These are phyloP conservation scores for Nasonia longicornis DNA, from an alignment of 1,140 invertebrate species.

Conservation along the genomic window DNA sequence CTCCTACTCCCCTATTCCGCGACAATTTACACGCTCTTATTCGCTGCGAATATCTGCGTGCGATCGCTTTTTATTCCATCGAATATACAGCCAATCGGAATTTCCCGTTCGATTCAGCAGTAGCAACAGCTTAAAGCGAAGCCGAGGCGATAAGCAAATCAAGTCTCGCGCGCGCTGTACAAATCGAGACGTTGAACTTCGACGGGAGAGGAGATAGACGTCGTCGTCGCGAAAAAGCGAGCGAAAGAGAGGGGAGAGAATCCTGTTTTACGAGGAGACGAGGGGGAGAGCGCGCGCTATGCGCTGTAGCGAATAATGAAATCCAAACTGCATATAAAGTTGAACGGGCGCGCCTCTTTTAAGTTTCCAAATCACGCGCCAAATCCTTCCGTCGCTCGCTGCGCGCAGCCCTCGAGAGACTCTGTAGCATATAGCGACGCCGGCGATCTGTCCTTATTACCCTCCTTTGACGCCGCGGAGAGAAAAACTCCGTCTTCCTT, in stretches of 20 bases:
- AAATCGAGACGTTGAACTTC: background rate
- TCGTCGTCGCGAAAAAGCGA: background rate
- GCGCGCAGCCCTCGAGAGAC: background rate
- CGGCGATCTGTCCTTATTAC: conserved; percentile 38
- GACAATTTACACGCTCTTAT: background rate
- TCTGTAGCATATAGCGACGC: background rate
- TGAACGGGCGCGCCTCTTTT: background rate
- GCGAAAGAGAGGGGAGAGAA: background rate
- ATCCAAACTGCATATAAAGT: conserved; percentile 31
- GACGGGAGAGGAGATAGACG: background rate
- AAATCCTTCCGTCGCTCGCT: background rate
- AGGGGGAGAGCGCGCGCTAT: background rate
- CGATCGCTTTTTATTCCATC: background rate
- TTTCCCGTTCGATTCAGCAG: background rate
- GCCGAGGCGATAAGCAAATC: background rate
- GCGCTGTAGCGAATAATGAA: conserved; percentile 29
- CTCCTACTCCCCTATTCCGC: too few species aligned
- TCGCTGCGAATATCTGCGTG: background rate
- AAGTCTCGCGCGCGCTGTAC: background rate
- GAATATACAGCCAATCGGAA: background rate
- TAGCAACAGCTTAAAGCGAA: background rate
- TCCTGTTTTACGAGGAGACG: conserved; percentile 18
- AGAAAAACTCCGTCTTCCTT: background rate
- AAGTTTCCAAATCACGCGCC: conserved; percentile 36
- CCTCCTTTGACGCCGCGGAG: conserved; percentile 7